Conservation (phyloP, 2,113 vertebrate genomes). For the Boulengeromyrus knoepffleri region DNA sequence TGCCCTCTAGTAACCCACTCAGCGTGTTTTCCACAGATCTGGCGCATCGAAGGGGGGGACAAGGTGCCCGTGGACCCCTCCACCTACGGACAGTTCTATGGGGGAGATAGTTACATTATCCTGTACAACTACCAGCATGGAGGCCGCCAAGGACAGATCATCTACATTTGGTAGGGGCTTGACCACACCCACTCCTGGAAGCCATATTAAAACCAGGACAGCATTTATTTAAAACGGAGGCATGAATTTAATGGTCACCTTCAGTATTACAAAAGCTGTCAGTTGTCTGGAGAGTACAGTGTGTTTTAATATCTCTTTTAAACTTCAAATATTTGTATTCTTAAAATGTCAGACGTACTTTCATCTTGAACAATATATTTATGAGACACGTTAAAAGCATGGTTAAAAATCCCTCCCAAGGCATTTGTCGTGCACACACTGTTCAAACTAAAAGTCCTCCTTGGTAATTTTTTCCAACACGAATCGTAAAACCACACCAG, state of each 20-base stretch:
- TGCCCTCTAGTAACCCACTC: background rate
- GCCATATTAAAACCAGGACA: background rate
- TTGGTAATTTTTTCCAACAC: background rate
- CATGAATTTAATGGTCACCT: background rate
- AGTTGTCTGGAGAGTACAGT: background rate
- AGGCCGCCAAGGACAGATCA: conserved; percentile 81
- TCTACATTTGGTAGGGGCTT: conserved; percentile 86
- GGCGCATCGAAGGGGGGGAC: conserved; percentile 81
- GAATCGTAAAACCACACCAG: background rate
- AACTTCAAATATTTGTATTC: background rate
- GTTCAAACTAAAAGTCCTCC: background rate
- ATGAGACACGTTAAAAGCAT: background rate
- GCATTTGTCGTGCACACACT: background rate
- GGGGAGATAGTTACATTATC: conserved; percentile 95
- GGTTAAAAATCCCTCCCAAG: background rate
- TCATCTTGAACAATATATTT: background rate
- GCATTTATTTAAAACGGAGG: background rate
- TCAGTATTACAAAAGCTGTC: background rate
- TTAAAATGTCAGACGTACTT: background rate
- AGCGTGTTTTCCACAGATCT: conserved; percentile 65
- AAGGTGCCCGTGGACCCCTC: conserved; percentile 74
- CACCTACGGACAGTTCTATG: conserved; percentile 84
- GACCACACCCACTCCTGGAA: background rate
- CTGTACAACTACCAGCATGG: conserved; percentile 76
- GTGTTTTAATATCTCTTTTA: background rate